Base-by-base conservation (phyloP, 2,888 invertebrate genomes). In the Scaptomyza parva region DNA sequence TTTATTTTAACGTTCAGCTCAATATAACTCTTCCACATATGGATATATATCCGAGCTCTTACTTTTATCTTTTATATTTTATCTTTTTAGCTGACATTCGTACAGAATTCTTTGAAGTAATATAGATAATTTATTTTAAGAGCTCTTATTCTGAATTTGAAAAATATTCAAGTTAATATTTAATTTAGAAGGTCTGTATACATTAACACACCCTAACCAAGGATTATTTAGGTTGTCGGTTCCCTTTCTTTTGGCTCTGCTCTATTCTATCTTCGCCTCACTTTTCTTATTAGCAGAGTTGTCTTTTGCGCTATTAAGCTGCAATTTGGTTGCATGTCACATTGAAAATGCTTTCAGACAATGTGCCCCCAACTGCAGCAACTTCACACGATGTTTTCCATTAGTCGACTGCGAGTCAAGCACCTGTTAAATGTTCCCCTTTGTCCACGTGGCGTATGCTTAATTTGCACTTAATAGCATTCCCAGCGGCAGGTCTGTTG, bases 281-380 rank as follows among this genome's bases (percentile, higher is more conserved):
- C 4, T 45, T 12, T 14, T 41, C 22, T 41, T 17, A 33, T 43
- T 8, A 22, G 45, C 52, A 57, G 51, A 50, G 33, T 51, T 77
- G 77, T 72, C 74, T 70, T 76, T 70, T 76, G 63, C 70, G 70
- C 82, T 73, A 64, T 84, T 78, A 81, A 81, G 82, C 70, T 85
- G 79, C 82, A 85, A 85, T 85, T 81, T 82, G 82, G 77, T 81
- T 81, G 85, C 81, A 74, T 85, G 81, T 81, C 81, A 81, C 71
- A 85, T 78, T 58, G 66, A 53, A 84, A 81, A 84, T 81, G 80
- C 80, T 81, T 81, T 81, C 78, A 84, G 80, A 81, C 85, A 76
- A 60, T 73, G 70, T 70, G 44, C 75, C 70, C 73, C 72, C 35
- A 51, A 65, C 73, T 70, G 61, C 74, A 61, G 35, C 35, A 35